These are phyloP conservation scores for Latrodectus geometricus DNA, from an alignment of 1,140 invertebrate genomes.

Conservation along the genomic window DNA sequence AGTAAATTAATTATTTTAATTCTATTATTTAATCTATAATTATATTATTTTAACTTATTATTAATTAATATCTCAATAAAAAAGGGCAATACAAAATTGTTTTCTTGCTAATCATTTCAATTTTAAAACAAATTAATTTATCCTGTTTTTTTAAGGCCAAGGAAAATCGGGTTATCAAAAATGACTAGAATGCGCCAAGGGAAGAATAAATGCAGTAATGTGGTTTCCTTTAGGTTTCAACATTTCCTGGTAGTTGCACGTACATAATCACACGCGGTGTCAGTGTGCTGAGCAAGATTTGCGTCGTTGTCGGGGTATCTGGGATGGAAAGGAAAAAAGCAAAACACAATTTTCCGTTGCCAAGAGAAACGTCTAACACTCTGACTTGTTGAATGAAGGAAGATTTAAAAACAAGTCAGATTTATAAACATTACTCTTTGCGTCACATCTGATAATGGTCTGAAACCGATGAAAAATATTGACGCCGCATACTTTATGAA, in stretches of 20 bases:
- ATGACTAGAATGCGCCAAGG: conserved; percentile 11
- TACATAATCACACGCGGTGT: conserved; percentile 21
- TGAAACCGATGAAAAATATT: neutral
- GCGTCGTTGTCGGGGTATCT: neutral
- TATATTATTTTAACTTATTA: no score
- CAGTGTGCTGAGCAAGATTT: conserved; percentile 43
- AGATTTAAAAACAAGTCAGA: neutral
- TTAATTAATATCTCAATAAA: no score
- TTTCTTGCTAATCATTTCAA: no score
- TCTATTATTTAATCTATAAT: no score
- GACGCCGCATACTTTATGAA: no score
- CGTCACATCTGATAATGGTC: neutral
- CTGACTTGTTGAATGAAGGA: neutral
- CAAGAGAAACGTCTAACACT: conserved; percentile 27
- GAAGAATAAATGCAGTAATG: conserved; percentile 19
- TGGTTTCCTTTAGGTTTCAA: conserved; percentile 2
- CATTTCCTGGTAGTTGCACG: conserved; percentile 45
- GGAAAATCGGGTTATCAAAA: neutral
- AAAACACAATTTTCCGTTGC: conserved; percentile 1
- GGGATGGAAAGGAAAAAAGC: neutral
- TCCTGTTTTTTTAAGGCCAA: no score
- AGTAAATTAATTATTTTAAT: no score
- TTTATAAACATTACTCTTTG: neutral
- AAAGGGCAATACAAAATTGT: no score
- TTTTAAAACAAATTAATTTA: no score